phyloP scores from a whole-genome alignment of 2,113 vertebrate species.

The Oryzias javanicus region DNA sequence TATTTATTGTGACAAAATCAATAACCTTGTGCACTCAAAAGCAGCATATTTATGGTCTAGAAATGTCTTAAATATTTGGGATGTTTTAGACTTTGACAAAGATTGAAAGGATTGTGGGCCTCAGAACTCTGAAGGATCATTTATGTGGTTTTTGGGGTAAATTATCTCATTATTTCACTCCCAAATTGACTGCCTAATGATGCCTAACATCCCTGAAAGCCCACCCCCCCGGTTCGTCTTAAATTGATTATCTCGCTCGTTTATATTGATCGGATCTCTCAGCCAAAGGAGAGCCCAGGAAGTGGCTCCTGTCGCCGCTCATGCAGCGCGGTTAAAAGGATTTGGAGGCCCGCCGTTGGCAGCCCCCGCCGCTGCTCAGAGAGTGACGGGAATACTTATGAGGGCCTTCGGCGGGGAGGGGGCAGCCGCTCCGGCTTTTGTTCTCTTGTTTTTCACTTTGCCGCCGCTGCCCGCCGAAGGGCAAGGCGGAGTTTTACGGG shows the following conservation, averaged over 20 bases:
- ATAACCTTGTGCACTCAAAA: no score
- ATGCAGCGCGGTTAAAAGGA: conserved; percentile 34
- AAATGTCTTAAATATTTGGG: no score
- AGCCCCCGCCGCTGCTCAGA: conserved; percentile 25
- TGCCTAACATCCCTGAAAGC: conserved; percentile 21
- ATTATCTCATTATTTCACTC: conserved; percentile 25
- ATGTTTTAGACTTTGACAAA: no score
- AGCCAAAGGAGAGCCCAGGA: conserved; percentile 2
- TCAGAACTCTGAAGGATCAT: conserved; percentile 9
- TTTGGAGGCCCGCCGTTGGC: conserved; percentile 39
- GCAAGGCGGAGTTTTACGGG: conserved; percentile 51
- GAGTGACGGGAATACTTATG: conserved; percentile 59
- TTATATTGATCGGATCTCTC: conserved; percentile 21
- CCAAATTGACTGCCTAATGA: conserved; percentile 20
- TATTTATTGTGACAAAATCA: no score
- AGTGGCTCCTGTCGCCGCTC: conserved; percentile 18
- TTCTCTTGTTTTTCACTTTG: conserved; percentile 40
- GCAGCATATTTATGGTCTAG: no score
- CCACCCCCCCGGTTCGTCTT: not conserved
- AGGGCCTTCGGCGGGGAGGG: conserved; percentile 7
- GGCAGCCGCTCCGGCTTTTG: conserved; percentile 47
- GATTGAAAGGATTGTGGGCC: not conserved
- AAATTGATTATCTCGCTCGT: conserved; percentile 22
- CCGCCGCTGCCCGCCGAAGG: conserved; percentile 38
- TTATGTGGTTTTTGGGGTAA: conserved; percentile 19